phyloP scores from a whole-genome alignment of 2,888 invertebrate species.

The Nephrotoma flavescens region DNA sequence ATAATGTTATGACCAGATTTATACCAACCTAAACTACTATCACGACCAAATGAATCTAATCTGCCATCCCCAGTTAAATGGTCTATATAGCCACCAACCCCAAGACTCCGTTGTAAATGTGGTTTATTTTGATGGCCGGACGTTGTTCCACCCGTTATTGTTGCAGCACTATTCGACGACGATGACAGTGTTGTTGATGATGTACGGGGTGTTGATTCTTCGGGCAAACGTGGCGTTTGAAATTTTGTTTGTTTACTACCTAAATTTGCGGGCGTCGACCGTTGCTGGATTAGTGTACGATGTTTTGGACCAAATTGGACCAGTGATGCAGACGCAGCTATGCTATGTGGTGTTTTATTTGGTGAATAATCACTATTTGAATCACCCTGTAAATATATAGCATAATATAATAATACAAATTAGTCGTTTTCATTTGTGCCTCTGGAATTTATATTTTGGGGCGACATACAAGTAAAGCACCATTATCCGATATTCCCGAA shows the following conservation, averaged over 20 bases:
- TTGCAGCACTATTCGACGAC: slow-evolving; percentile 10
- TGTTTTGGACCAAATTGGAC: slow-evolving; percentile 22
- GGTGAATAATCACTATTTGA: slow-evolving; percentile 53
- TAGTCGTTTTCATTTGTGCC: background rate
- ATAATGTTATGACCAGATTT: background rate
- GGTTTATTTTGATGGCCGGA: slow-evolving; percentile 13
- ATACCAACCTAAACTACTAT: slow-evolving; percentile 30
- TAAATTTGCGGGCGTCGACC: slow-evolving; percentile 29
- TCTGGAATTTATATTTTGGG: background rate
- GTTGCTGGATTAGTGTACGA: slow-evolving; percentile 31
- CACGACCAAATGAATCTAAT: slow-evolving; percentile 23
- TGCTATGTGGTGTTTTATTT: slow-evolving; percentile 34
- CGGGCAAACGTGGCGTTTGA: slow-evolving; percentile 31
- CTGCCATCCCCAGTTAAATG: slow-evolving; percentile 10
- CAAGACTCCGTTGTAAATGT: slow-evolving; percentile 9
- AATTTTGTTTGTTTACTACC: slow-evolving; percentile 31
- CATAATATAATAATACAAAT: background rate
- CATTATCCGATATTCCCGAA: slow-evolving; percentile 39
- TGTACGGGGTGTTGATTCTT: slow-evolving; percentile 21
- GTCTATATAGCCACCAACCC: slow-evolving; percentile 19
- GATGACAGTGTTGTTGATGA: background rate
- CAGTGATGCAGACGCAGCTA: slow-evolving; percentile 29
- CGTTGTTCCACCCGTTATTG: slow-evolving; percentile 23
- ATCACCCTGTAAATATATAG: slow-evolving; percentile 36
- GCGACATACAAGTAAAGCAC: slow-evolving; percentile 28